Base-by-base conservation (phyloP, 1,140 invertebrate genomes). In the Acromyrmex heyeri region DNA sequence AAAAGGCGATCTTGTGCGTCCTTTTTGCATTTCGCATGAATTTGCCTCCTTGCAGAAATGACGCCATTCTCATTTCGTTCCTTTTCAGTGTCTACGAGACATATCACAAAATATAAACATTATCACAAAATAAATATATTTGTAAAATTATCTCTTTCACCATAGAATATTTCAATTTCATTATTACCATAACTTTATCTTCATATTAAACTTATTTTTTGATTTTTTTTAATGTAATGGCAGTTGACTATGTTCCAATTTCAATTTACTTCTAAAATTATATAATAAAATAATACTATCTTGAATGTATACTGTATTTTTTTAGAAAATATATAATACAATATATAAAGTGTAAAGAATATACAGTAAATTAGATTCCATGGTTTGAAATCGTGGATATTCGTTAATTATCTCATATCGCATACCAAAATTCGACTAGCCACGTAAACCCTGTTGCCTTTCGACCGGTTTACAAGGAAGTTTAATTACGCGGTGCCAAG, bases 401-500 rank as follows among this genome's bases (percentile, higher is more conserved):
- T 44, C 30, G 77, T 48, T 65, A 62, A 67, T 79, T 57, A 50
- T 64, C 27, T 24, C 44, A 21, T 64, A 48, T 75, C 55, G n/a
- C 27, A 83, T 61, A 50, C 72, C 30, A 65, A 57, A 91, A 87
- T 85, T 91, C 67, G 72, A 87, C 88, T 90, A 91, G 91, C 92
- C 83, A 67, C 61, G 88, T 86, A 85, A 88, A 89, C 81, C 86
- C 89, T 64, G 78, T 65, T 62, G 69, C 67, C 57, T 89, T 89
- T 78, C 82, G 90, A 86, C 86, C 69, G 79, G 79, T 90, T 91
- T 91, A 88, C 72, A 88, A 90, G 70, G 34, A 91, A 93, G 75
- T 89, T 91, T 91, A 87, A 89, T 89, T 87, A 94, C 92, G 90
- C 87, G 91, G 87, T 93, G 92, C 90, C 81, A 94, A 94, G 93